phyloP scores from a whole-genome alignment of 2,888 invertebrate species.

The Dryomyza anilis region DNA sequence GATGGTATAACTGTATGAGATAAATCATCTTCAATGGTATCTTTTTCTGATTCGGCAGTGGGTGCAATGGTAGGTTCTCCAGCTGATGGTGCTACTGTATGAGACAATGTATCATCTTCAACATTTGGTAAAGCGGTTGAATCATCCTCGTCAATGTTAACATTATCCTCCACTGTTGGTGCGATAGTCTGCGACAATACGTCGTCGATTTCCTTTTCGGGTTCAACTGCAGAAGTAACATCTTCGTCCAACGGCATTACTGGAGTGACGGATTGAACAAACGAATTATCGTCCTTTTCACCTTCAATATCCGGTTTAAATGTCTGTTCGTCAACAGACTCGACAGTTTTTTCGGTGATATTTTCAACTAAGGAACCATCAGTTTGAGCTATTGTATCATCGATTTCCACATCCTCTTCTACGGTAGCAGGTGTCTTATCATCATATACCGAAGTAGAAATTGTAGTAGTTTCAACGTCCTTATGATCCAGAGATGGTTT shows the following conservation, averaged over 20 bases:
- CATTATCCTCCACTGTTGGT: background rate
- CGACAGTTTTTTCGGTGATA: no score
- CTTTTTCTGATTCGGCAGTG: background rate
- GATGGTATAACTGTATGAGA: no score
- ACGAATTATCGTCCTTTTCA: background rate
- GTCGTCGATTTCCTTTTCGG: background rate
- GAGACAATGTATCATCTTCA: background rate
- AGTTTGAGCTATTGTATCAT: no score
- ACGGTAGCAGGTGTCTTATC: no score
- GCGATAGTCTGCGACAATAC: background rate
- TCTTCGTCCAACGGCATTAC: background rate
- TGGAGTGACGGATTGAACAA: constrained; percentile 27
- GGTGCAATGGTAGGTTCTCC: constrained; percentile 6
- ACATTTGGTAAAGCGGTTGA: no score
- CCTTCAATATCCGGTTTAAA: background rate
- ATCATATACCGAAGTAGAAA: no score
- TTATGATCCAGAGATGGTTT: no score
- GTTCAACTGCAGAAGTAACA: background rate
- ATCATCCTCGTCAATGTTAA: background rate
- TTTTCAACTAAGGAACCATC: no score
- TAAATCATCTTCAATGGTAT: background rate
- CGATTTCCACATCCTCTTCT: no score
- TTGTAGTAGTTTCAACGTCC: no score
- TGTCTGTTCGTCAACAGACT: no score
- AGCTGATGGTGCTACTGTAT: background rate